These are phyloP conservation scores for Anastrepha ludens DNA, from an alignment of 1,140 invertebrate species.

Conservation along the genomic window DNA sequence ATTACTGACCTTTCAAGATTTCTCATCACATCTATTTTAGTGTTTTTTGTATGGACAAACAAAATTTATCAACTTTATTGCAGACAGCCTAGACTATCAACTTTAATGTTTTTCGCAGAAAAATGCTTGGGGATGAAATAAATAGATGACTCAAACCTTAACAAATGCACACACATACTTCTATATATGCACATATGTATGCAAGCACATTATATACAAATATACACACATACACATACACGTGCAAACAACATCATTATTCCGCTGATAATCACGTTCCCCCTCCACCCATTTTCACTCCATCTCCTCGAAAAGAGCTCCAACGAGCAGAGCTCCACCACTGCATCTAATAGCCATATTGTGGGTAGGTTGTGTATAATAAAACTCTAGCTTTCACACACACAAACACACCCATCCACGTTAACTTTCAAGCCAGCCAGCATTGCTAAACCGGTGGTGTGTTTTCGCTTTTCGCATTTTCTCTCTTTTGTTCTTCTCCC, in stretches of 20 bases:
- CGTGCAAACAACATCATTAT: constrained; percentile 52
- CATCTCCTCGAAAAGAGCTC: constrained; percentile 57
- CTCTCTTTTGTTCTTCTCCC: not conserved
- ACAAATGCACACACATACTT: constrained; percentile 31
- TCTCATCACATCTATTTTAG: too few relatives aligned
- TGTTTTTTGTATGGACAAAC: not conserved
- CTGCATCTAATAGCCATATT: constrained; percentile 56
- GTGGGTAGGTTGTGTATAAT: constrained; percentile 62
- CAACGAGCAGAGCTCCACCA: constrained; percentile 32
- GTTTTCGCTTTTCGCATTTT: constrained; percentile 18
- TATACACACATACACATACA: constrained; percentile 54
- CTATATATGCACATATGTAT: constrained; percentile 56
- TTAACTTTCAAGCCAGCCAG: not conserved
- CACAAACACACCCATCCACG: constrained; percentile 39
- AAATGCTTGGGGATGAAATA: constrained; percentile 25
- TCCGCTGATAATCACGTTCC: not conserved
- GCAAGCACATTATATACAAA: constrained; percentile 49
- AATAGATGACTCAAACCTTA: constrained; percentile 16
- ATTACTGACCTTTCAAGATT: too few relatives aligned
- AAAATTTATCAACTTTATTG: not conserved
- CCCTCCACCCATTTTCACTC: not conserved
- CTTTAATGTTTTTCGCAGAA: constrained; percentile 42
- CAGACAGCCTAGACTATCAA: constrained; percentile 37
- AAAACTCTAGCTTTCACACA: constrained; percentile 40
- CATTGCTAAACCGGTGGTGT: constrained; percentile 26